Base-by-base conservation (phyloP, 2,797 vertebrate species). In the Hydrolagus colliei region DNA sequence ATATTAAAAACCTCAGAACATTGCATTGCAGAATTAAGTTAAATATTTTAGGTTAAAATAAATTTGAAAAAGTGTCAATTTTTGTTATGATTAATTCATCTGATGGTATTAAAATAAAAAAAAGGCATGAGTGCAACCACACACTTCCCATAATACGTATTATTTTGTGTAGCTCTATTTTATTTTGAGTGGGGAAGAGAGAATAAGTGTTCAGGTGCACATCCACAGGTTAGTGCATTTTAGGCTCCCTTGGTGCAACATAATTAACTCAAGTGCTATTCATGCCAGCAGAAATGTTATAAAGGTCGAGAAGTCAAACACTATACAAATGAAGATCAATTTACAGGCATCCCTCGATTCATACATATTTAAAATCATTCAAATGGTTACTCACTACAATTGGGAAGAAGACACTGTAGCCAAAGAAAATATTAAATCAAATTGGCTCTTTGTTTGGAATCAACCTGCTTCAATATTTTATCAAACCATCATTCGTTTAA, bases 201-300 rank as follows among this genome's bases (percentile, higher is more conserved):
- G 73, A 75, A 41, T 63, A 12, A 41, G 32, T 41, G 61, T 11
- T 86, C 32, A 76, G 72, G 59, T 68, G 85, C 62, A 86, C 61
- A 75, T 3, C 41, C 14, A 61, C n/a, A 27, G 41, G 52, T 52
- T 52, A 52, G 41, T 52, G 41, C 41, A 52, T 52, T 52, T 52
- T 52, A 52, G 74, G 32, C 77, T 79, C n/a, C 12, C 77, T 16
- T 12, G 63, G 77, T 4, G 32, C 76, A 78, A 27, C 13, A 13
- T 62, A 22, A 61, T 16, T 13, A 80, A 65, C 22, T 35, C 73
- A 32, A 9, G 22, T 67, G 78, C 16, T 41, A 61, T 59, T 59
- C 61, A 35, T 65, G 62, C 22, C 62, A 65, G 62, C 61, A 65
- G 65, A 65, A 32, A 27, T 32, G n/a, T 16, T 2, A 65, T 27